These are phyloP conservation scores for Synanthedon myopaeformis DNA, from an alignment of 2,888 invertebrate species.

Conservation along the genomic window DNA sequence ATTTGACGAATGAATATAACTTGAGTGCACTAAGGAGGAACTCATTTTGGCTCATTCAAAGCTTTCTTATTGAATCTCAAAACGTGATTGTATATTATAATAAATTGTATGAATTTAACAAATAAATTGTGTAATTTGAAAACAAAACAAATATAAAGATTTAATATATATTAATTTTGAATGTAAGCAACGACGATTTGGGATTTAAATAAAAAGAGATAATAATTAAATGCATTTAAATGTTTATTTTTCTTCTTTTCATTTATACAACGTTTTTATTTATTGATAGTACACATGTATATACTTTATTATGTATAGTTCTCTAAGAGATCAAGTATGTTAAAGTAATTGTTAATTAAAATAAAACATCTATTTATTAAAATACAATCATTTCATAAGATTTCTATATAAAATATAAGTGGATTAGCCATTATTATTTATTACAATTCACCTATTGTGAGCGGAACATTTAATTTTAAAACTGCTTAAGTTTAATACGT, in stretches of 20 bases:
- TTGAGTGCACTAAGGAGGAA: neutral
- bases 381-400: conserved; percentile 22
- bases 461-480: conserved; percentile 11
- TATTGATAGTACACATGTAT: neutral
- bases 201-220: too few species aligned
- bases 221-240: neutral
- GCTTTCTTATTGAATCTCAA: too few species aligned
- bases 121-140: too few species aligned
- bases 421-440: conserved; percentile 14
- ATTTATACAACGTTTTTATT: conserved; percentile 4
- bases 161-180: too few species aligned
- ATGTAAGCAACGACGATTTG: too few species aligned
- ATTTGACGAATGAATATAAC: neutral
- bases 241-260: neutral
- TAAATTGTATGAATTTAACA: too few species aligned
- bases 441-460: conserved; percentile 2
- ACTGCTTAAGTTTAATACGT: conserved; percentile 2
- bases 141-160: too few species aligned
- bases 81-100: too few species aligned
- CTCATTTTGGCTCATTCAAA: neutral
- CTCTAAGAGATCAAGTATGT: conserved; percentile 1
- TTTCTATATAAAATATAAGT: conserved; percentile 42
- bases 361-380: conserved; percentile 37
- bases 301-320: conserved; percentile 3
- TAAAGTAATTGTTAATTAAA: conserved; percentile 21